Conservation (phyloP, 1,140 invertebrate species). For the Drosophila mojavensis region DNA sequence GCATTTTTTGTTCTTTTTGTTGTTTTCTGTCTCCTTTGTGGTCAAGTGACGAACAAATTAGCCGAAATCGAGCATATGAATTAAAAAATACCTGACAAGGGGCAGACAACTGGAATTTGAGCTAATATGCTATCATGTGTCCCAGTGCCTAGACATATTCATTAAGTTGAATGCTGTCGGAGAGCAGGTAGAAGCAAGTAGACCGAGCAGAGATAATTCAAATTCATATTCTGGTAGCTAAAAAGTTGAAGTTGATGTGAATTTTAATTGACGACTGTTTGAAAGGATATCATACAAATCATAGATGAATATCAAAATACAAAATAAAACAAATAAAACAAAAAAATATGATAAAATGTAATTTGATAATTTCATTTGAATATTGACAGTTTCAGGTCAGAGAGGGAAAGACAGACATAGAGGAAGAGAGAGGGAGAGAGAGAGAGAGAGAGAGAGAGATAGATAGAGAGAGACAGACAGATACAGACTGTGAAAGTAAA, state of each 20-base stretch:
- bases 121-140: slow-evolving; percentile 18
- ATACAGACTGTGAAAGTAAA: background rate
- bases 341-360: too few relatives aligned
- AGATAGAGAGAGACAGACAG: background rate
- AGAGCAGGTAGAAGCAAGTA: background rate
- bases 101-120: slow-evolving; percentile 38
- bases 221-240: background rate
- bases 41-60: slow-evolving; percentile 80
- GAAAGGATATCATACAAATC: too few relatives aligned
- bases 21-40: slow-evolving; percentile 35
- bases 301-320: too few relatives aligned
- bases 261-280: background rate
- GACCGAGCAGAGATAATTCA: background rate
- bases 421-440: background rate
- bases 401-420: too few relatives aligned
- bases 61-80: slow-evolving; percentile 68
- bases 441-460: background rate
- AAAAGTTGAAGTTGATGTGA: background rate
- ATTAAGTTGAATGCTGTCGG: background rate
- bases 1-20: slow-evolving; percentile 19
- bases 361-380: too few relatives aligned
- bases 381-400: too few relatives aligned
- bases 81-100: slow-evolving; percentile 58
- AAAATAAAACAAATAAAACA: too few relatives aligned
- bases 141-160: background rate